These are phyloP conservation scores for Anoncus sp. DNA, from an alignment of 2,888 invertebrate genomes.

Conservation along the genomic window DNA sequence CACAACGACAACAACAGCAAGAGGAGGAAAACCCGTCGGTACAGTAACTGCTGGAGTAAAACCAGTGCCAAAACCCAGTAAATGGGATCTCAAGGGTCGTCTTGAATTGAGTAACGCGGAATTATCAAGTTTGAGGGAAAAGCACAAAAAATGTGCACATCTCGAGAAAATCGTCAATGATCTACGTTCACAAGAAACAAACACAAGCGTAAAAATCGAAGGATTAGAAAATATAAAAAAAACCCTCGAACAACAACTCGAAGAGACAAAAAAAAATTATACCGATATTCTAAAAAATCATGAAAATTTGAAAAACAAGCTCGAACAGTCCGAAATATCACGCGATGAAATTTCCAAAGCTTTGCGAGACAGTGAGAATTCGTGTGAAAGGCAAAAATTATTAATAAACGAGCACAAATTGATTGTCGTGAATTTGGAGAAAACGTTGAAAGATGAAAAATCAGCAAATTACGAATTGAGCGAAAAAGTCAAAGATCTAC, in stretches of 20 bases:
- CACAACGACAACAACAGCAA: too few relatives aligned
- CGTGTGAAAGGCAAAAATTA: conserved; percentile 83
- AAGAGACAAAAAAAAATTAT: conserved; percentile 84
- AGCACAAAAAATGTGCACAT: conserved; percentile 86
- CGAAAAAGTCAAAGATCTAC: conserved; percentile 83
- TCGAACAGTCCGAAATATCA: conserved; percentile 84
- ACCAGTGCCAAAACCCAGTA: conserved; percentile 71
- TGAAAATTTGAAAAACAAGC: conserved; percentile 65
- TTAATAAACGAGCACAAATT: conserved; percentile 63
- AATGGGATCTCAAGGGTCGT: conserved; percentile 80
- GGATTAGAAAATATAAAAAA: conserved; percentile 73
- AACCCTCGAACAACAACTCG: conserved; percentile 87
- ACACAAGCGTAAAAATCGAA: conserved; percentile 69
- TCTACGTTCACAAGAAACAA: conserved; percentile 67
- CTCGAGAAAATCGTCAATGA: conserved; percentile 68
- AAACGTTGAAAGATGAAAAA: conserved; percentile 72
- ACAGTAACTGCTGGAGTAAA: conserved; percentile 72
- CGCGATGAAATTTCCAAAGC: conserved; percentile 70
- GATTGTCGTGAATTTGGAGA: conserved; percentile 73
- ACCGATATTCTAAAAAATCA: conserved; percentile 84
- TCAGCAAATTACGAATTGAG: too few relatives aligned
- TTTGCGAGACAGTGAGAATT: conserved; percentile 83
- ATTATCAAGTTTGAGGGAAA: conserved; percentile 87
- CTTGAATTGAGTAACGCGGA: conserved; percentile 82
- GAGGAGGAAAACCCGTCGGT: too few relatives aligned